These are phyloP conservation scores for Gallinago stenura DNA, from an alignment of 2,797 vertebrate species.

Conservation along the genomic window DNA sequence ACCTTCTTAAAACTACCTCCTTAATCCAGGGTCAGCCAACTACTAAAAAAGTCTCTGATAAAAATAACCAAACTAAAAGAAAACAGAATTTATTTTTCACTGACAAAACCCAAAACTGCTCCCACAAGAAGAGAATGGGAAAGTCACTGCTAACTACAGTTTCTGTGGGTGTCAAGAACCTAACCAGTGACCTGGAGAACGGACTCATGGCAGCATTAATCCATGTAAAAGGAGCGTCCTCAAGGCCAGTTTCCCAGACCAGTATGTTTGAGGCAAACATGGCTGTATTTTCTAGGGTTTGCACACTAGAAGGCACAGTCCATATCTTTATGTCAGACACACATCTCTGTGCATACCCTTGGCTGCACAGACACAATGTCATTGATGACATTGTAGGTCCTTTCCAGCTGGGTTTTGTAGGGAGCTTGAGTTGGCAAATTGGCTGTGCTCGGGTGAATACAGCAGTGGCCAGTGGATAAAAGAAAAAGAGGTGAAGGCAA, in stretches of 20 bases:
- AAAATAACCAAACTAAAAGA: neutral
- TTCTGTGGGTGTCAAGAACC: neutral
- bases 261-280: neutral
- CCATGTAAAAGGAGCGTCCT: accelerated
- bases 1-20: neutral
- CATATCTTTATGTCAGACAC: neutral
- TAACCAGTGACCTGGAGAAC: neutral
- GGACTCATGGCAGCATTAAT: neutral
- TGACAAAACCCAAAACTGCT: neutral
- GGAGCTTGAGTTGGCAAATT: neutral
- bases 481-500: neutral
- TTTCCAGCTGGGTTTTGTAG: neutral
- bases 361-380: neutral
- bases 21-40: neutral
- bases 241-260: neutral
- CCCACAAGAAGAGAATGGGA: neutral
- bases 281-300: neutral
- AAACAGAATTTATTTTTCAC: neutral
- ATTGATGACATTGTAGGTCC: neutral
- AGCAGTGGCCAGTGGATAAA: neutral
- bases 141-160: neutral
- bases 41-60: neutral
- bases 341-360: neutral
- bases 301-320: neutral
- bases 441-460: neutral